These are phyloP conservation scores for Chrysolina oricalcia DNA, from an alignment of 2,888 invertebrate genomes.

Conservation along the genomic window DNA sequence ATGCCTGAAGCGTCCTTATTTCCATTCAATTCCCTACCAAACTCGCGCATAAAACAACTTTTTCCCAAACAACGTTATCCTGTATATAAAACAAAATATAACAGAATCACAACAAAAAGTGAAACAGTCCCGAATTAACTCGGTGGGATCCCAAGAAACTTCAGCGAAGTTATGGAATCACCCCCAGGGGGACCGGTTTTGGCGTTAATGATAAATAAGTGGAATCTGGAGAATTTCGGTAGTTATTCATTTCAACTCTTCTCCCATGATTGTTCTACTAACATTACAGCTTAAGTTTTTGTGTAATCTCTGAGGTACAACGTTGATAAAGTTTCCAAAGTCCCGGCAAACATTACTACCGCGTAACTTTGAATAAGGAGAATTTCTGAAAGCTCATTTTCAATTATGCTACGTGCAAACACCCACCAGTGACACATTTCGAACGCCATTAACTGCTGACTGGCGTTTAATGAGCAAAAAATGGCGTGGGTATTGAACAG, in stretches of 20 bases:
- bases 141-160: constrained; percentile 18
- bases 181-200: constrained; percentile 44
- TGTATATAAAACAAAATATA: constrained; percentile 22
- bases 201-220: constrained; percentile 53
- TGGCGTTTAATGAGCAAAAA: constrained; percentile 31
- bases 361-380: constrained; percentile 23
- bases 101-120: constrained; percentile 16
- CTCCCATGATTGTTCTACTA: constrained; percentile 47
- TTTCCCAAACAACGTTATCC: not conserved
- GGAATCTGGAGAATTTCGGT: constrained; percentile 47
- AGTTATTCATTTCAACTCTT: constrained; percentile 49
- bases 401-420: constrained; percentile 29
- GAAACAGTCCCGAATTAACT: constrained; percentile 5
- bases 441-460: constrained; percentile 21
- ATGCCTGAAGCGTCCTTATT: not conserved
- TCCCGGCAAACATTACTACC: constrained; percentile 35
- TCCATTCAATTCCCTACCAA: not conserved
- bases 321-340: constrained; percentile 44
- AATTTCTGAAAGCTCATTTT: constrained; percentile 14
- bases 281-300: constrained; percentile 43
- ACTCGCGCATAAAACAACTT: not conserved
- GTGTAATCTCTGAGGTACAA: constrained; percentile 39
- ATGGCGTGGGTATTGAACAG: constrained; percentile 11
- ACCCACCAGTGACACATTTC: constrained; percentile 15
- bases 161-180: constrained; percentile 42